phyloP scores from a whole-genome alignment of 2,113 vertebrate species.

The Semnopithecus entellus region DNA sequence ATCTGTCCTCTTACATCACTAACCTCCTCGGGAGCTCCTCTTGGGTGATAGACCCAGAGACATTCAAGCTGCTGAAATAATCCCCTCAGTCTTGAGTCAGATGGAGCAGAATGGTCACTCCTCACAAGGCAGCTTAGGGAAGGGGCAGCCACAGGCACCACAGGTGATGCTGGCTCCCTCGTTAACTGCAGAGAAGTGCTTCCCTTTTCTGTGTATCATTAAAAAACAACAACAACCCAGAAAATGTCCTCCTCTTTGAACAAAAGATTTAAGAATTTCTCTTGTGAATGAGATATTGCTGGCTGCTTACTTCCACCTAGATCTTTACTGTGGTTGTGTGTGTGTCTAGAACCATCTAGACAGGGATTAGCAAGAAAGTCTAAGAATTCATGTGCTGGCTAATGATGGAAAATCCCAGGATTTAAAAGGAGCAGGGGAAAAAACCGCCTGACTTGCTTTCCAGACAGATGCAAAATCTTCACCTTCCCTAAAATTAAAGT shows the following conservation, averaged over 20 bases:
- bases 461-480: conserved; percentile 62
- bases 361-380: conserved; percentile 65
- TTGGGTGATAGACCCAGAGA: not conserved
- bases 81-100: not conserved
- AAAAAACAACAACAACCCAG: not conserved
- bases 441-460: conserved; percentile 53
- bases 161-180: rapidly evolving
- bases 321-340: not conserved
- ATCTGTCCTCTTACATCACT: not conserved
- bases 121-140: conserved; percentile 57
- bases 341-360: conserved; percentile 45
- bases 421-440: conserved; percentile 49
- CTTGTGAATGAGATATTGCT: not conserved
- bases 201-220: not conserved
- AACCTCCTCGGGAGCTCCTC: not conserved
- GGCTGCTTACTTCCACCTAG: not conserved
- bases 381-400: conserved; percentile 71
- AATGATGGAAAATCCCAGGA: conserved; percentile 76
- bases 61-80: conserved; percentile 59
- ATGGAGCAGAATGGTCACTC: conserved; percentile 23
- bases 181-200: not conserved
- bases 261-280: conserved; percentile 53
- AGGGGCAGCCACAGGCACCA: too few relatives aligned
- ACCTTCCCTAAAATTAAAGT: conserved; percentile 65
- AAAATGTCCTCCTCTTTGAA: conserved; percentile 21